phyloP scores from a whole-genome alignment of 2,888 invertebrate genomes.

The Frankliniella intonsa region DNA sequence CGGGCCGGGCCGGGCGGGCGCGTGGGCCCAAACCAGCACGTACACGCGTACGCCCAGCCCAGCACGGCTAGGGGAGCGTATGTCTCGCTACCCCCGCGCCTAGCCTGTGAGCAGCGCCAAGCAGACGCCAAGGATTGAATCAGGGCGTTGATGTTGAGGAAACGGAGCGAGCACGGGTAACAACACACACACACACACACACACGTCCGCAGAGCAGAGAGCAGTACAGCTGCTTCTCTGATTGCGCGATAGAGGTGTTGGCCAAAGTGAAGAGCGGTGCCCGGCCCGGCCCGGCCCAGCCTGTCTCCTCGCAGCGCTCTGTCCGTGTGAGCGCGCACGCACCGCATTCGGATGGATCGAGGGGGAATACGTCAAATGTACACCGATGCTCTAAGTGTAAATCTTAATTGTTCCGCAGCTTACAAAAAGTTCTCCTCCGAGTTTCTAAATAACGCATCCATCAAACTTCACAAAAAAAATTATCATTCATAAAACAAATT shows the following conservation, averaged over 20 bases:
- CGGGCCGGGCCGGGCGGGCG: neutral
- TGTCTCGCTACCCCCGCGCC: neutral
- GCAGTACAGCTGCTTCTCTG: neutral
- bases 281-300: too few species aligned
- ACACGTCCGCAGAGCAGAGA: neutral
- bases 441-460: too few species aligned
- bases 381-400: too few species aligned
- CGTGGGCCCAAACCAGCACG: constrained; percentile 5
- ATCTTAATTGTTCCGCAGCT: too few species aligned
- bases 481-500: too few species aligned
- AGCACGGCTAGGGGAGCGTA: neutral
- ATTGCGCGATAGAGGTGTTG: neutral
- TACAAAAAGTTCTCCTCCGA: too few species aligned
- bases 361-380: too few species aligned
- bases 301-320: too few species aligned
- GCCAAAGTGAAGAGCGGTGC: neutral
- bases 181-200: neutral
- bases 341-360: too few species aligned
- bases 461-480: too few species aligned
- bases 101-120: neutral
- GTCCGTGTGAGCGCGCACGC: too few species aligned
- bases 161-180: neutral
- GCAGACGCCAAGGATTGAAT: neutral
- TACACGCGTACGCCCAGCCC: neutral
- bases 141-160: neutral